phyloP scores from a whole-genome alignment of 2,797 vertebrate species.

The Heterohyrax brucei region DNA sequence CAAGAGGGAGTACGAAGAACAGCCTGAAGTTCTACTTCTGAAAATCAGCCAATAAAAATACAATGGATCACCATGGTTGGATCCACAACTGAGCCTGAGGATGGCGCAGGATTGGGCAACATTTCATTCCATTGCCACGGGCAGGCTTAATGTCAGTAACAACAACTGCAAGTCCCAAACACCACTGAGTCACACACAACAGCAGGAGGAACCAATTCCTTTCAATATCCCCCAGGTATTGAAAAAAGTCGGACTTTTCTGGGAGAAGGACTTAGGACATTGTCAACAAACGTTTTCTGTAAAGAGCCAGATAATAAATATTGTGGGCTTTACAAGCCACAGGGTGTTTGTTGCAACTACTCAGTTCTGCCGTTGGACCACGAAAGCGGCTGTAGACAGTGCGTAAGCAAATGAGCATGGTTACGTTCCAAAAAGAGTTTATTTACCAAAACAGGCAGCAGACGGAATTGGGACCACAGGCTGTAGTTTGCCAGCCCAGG shows the following conservation, averaged over 20 bases:
- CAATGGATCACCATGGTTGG: not conserved
- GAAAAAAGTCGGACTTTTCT: not conserved
- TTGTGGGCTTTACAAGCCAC: not conserved
- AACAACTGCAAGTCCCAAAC: not conserved
- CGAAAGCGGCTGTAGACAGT: not conserved
- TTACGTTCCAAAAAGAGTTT: not conserved
- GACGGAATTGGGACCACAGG: constrained; percentile 14
- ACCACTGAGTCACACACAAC: not conserved
- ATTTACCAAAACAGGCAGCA: constrained; percentile 58
- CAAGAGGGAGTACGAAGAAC: not conserved
- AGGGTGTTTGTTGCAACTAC: not conserved
- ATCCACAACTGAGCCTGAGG: not conserved
- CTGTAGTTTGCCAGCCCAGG: not conserved
- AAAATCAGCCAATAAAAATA: not conserved
- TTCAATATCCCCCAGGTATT: not conserved
- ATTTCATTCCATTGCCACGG: not conserved
- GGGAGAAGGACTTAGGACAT: constrained; percentile 5
- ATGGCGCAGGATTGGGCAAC: not conserved
- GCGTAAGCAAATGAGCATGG: constrained; percentile 29
- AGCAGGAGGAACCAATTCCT: not conserved
- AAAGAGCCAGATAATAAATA: constrained; percentile 32
- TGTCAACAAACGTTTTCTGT: constrained; percentile 15
- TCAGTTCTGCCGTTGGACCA: not conserved
- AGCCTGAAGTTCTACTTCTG: not conserved
- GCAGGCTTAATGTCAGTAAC: not conserved